Base-by-base conservation (phyloP, 2,797 vertebrate species). In the Channallabes apus region DNA sequence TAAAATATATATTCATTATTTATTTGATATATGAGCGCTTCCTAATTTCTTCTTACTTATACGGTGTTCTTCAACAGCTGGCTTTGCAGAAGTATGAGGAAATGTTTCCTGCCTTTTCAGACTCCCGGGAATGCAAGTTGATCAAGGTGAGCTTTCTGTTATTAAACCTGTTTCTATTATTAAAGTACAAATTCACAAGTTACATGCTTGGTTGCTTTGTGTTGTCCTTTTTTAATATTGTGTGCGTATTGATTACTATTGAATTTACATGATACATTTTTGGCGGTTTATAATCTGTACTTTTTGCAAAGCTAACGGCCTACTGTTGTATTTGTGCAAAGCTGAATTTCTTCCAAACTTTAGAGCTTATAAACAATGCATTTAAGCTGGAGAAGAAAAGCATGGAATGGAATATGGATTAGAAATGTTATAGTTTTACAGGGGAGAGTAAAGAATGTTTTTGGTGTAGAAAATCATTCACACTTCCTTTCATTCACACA, bases 41-140 rank as follows among this genome's bases (percentile, higher is more conserved):
- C 18, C 29, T 65, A 32, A 6, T 73, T 24, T 71, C 22, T 38
- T 38, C 5, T 24, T 79, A 2, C 2, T 6, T 17, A 22, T 0
- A 0, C 3, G 76, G 27, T 58, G 0, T 56, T 78, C 59, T 83
- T 58, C 0, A 11, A 6, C 87, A 95, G 94, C 91, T 95, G 2
- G 95, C 95, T 20, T 85, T 95, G 85, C 91, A 94, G 91, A 96
- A 95, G 89, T 96, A 96, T 24, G 94, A 95, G 87, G 94, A 97
- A 88, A 97, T 98, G 94, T 99, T 98, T 80, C 97, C 97, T 0
- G 97, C 97, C 0, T 99, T 99, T 85, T 94, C 94, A 61, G 95
- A 95, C 87, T 93, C 95, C 0, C 88, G 95, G 64, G 95, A 96
- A 88, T 94, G 93, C 89, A 94, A 97, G 87, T 91, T 99, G 89